phyloP scores from a whole-genome alignment of 2,888 invertebrate species.

The Anthophora plumipes region DNA sequence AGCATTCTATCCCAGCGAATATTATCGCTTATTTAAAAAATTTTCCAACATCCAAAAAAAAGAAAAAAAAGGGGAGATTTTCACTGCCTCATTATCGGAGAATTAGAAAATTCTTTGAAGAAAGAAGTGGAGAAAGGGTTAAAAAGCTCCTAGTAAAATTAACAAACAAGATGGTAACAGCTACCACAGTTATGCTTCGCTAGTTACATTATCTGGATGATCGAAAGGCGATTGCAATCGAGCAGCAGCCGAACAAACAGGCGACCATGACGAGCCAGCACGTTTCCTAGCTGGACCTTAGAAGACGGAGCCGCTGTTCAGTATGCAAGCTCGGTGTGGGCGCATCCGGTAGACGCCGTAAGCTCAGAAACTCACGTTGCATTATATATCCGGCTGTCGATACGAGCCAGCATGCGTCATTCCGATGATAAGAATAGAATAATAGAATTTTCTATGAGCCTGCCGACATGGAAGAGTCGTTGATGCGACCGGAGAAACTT shows the following conservation, averaged over 20 bases:
- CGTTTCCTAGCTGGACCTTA: conserved; percentile 74
- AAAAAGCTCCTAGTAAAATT: no score
- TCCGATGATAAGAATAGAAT: conserved; percentile 79
- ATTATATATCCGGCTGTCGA: conserved; percentile 79
- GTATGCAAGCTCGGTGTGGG: conserved; percentile 82
- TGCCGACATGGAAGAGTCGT: conserved; percentile 18
- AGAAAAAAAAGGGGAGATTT: no score
- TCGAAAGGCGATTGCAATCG: neutral
- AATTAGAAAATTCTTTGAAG: no score
- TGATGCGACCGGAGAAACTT: conserved; percentile 3
- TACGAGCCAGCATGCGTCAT: conserved; percentile 67
- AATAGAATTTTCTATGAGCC: conserved; percentile 78
- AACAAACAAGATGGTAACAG: no score
- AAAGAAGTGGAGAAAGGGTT: no score
- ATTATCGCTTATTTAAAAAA: no score
- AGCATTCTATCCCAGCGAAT: no score
- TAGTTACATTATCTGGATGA: no score
- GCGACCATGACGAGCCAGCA: conserved; percentile 70
- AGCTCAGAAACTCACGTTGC: conserved; percentile 81
- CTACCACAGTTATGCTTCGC: no score
- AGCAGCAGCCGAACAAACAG: neutral
- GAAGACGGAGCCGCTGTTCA: conserved; percentile 71
- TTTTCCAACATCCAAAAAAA: no score
- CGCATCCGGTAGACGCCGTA: conserved; percentile 80
- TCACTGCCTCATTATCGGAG: no score